Conservation (phyloP, 2,113 vertebrate species). For the Ursus arctos region DNA sequence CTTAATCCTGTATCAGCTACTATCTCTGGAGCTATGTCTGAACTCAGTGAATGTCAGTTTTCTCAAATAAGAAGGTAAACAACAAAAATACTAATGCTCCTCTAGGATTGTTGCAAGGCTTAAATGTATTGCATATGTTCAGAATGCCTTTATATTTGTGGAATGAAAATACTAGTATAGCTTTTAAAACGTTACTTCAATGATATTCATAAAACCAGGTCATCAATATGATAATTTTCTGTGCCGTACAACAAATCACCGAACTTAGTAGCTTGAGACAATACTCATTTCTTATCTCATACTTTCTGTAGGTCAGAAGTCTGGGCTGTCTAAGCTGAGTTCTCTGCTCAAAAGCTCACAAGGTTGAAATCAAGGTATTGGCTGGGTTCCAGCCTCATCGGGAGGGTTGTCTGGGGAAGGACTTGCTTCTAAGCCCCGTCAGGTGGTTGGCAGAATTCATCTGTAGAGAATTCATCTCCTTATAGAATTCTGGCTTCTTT, state of each 20-base stretch:
- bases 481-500: neutral
- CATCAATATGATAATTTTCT: neutral
- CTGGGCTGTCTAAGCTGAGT: neutral
- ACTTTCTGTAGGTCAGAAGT: neutral
- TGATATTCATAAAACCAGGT: neutral
- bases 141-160: neutral
- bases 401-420: neutral
- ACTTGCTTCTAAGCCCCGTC: neutral
- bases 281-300: neutral
- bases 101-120: neutral
- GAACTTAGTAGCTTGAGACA: neutral
- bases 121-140: neutral
- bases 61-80: neutral
- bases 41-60: neutral
- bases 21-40: neutral
- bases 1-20: neutral
- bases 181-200: neutral
- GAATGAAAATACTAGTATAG: neutral
- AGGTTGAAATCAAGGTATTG: neutral
- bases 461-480: neutral
- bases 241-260: neutral
- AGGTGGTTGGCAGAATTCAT: neutral
- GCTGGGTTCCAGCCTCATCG: neutral
- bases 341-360: neutral
- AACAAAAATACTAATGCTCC: neutral